Base-by-base conservation (phyloP, 53 echinoderm and acorn worm species). In the Glandiceps talaboti region DNA sequence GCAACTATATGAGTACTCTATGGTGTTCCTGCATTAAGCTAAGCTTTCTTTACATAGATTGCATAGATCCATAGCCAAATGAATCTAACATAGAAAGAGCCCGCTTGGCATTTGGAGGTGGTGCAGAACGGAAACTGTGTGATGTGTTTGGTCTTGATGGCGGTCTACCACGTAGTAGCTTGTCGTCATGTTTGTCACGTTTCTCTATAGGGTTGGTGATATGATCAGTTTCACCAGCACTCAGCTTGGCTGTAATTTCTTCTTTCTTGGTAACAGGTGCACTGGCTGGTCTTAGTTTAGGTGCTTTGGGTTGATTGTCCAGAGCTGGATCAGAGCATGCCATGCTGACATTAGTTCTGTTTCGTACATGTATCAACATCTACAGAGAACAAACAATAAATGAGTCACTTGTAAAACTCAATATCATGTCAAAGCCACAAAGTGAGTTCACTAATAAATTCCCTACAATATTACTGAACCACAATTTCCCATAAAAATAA, bases 341-440 rank as follows among this genome's bases (percentile, higher is more conserved):
- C 30, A 99, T 82, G 82, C 87, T 99, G 84, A 99, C 83, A 78
- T 94, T 99, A 80, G 94, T 87, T 20, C 99, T 87, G 82, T 91
- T 99, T 77, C 91, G 89, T 30, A 91, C 94, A 76, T 94, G 99
- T 31, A 99, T 91, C 20, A 99, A 82, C 99, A 99, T 99, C 99
- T 99, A 84, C 30, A 75, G 73, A 30, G 77, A 20, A n/a, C 26
- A 74, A 31, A 32, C 32, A 76, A 27, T 29, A 73, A 75, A 27
- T 14, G n/a, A n/a, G n/a, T n/a, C 26, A 14, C 14, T 26, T 73
- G 14, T 73, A 73, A 73, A 73, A 14, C 73, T 14, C 73, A 73
- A 73, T 73, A 73, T 73, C 14, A 73, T 14, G 73, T 26, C 14
- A 26, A 26, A 14, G 14, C 14, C 26, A 14, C 14, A 73, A 73